Base-by-base conservation (phyloP, 2,888 invertebrate species). In the Drosophila lutescens region DNA sequence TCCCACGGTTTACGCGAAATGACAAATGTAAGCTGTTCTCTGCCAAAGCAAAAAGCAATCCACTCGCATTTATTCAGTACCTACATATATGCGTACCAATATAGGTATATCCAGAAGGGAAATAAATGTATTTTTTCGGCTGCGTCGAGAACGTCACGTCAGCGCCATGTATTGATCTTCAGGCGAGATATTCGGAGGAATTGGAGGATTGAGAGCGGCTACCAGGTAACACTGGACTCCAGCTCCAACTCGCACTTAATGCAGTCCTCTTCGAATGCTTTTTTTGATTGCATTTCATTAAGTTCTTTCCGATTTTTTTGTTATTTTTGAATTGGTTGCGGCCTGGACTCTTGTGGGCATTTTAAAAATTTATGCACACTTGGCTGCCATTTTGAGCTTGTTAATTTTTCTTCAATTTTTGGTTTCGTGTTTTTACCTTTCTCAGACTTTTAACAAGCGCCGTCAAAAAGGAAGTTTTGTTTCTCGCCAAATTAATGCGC, bases 231-330 rank as follows among this genome's bases (percentile, higher is more conserved):
- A 44, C 43, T 57, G 53, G 41, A 76, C 55, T 56, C 56, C 56
- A 44, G 20, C 43, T 43, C 50, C 55, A 20, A 15, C 12, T 13
- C 30, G 63, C 62, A 77, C 78, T 86, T 85, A 88, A 84, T 82
- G 86, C 86, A 85, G 74, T 76, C 66, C 84, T 69, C 86, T 72
- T 75, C 80, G 81, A 88, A 88, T 86, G 77, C 87, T 74, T 80
- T 86, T 86, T 84, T 88, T 88, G 87, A 85, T 85, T 85, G 89
- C 85, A 85, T 85, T 85, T 88, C 87, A 84, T 85, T 88, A 85
- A 71, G 68, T 69, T 71, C 46, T 49, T 59, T 51, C 12, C 8
- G 41, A 49, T 65, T 63, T 49, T 49, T 60, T 32, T 41, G 57
- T 30, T 53, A 46, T 56, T 77, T 71, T 57, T 41, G 34, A 56